A percentile compares a stretch with the other conserved stretches of the same genome.
Conservation (phyloP, 2,888 invertebrate species). For the Actias luna region DNA sequence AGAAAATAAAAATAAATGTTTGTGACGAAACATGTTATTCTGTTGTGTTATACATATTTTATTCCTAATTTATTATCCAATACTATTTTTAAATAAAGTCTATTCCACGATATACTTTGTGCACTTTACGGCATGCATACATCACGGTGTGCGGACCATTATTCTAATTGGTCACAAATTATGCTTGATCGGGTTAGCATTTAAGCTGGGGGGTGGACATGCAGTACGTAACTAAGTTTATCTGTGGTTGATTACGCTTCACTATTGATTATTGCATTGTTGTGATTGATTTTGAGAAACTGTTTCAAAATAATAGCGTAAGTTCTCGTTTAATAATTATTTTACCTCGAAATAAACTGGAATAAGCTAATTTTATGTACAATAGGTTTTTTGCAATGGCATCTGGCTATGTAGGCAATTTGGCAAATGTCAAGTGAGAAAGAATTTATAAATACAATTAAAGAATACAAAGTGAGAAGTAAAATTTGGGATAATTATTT, state of each 20-base stretch:
- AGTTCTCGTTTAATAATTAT: no score
- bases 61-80: neutral
- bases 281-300: neutral
- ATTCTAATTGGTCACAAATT: slow-evolving; percentile 82
- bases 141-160: slow-evolving; percentile 75
- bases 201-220: slow-evolving; percentile 54
- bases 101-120: slow-evolving; percentile 39
- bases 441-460: no score
- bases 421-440: no score
- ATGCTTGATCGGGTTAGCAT: slow-evolving; percentile 80
- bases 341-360: no score
- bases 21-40: no score
- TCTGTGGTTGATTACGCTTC: slow-evolving; percentile 36
- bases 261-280: slow-evolving; percentile 42
- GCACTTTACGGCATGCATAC: slow-evolving; percentile 68
- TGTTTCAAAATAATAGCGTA: neutral
- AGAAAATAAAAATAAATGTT: no score
- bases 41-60: no score
- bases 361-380: no score
- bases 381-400: no score
- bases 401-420: no score
- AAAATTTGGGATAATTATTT: no score
- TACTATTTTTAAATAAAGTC: slow-evolving; percentile 6
- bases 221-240: slow-evolving; percentile 61
- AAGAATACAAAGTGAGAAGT: no score